phyloP scores from a whole-genome alignment of 64 coral and sea anemone species.

The Actinia tenebrosa region DNA sequence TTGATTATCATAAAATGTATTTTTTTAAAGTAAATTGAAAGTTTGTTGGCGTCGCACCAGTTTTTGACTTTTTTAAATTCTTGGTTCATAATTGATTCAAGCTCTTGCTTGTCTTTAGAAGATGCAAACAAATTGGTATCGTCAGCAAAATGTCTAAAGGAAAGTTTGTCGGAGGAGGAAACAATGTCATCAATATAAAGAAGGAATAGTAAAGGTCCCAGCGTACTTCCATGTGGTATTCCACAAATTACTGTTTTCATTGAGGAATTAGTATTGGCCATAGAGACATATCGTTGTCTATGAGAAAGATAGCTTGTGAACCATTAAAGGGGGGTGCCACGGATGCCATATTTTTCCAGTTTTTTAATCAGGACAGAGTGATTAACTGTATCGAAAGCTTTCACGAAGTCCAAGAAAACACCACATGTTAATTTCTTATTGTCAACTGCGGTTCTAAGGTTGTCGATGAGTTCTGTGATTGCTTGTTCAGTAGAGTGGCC shows the following conservation, averaged over 20 bases:
- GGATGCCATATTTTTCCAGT: conserved; percentile 21
- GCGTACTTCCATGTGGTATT: no score
- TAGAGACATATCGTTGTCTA: conserved; percentile 27
- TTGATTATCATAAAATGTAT: no score
- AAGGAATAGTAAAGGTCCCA: background rate
- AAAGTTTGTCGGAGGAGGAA: conserved; percentile 21
- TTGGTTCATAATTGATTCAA: no score
- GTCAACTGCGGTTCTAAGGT: conserved; percentile 10
- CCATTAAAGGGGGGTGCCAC: conserved; percentile 17
- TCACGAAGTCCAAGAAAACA: conserved; percentile 29
- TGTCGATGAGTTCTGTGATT: conserved; percentile 25
- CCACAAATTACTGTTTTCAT: background rate
- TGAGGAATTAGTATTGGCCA: background rate
- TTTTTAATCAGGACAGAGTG: conserved; percentile 17
- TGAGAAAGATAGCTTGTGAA: background rate
- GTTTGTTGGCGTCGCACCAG: no score
- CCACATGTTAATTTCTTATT: conserved; percentile 25
- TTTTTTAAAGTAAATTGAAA: no score
- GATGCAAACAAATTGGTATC: no score
- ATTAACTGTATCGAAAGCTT: conserved; percentile 43
- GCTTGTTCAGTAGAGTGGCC: conserved; percentile 14
- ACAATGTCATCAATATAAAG: conserved; percentile 7
- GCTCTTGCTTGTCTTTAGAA: no score
- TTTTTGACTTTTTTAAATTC: no score
- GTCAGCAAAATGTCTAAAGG: no score